Evolutionary conservation across 2,888 invertebrate genomes (phyloP).

Genomic region (Meloe dianella): DNA sequence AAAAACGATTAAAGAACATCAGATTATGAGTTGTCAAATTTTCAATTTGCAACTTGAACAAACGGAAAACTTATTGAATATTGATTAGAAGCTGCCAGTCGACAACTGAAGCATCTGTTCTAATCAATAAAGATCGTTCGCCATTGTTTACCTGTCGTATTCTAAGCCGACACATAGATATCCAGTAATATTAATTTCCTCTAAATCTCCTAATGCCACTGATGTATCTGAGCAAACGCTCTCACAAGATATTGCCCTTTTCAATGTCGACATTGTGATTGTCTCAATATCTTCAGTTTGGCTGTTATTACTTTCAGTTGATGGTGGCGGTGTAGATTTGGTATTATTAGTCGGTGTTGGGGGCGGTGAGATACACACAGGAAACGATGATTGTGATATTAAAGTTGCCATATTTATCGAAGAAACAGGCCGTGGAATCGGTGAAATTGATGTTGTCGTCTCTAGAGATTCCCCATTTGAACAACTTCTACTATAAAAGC

Average conservation of each 20-base stretch:
- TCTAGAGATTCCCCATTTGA: slow-evolving; percentile 32
- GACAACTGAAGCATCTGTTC: too few species aligned
- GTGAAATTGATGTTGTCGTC: slow-evolving; percentile 52
- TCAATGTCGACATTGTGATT: slow-evolving; percentile 57
- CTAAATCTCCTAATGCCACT: slow-evolving; percentile 72
- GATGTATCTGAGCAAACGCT: slow-evolving; percentile 82
- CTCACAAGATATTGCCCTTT: slow-evolving; percentile 78
- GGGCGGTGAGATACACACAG: slow-evolving; percentile 52
- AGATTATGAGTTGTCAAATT: too few species aligned
- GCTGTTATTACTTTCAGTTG: not conserved
- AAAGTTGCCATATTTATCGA: slow-evolving; percentile 54
- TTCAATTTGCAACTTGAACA: too few species aligned
- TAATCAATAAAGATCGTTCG: not conserved
- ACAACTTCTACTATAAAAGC: not conserved
- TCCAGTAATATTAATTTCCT: slow-evolving; percentile 74
- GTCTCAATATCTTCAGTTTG: slow-evolving; percentile 45
- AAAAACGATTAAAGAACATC: too few species aligned
- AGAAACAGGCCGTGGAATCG: slow-evolving; percentile 56
- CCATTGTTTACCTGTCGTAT: slow-evolving; percentile 70
- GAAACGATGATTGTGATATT: slow-evolving; percentile 53
- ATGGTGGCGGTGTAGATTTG: not conserved
- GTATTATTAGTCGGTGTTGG: slow-evolving; percentile 40
- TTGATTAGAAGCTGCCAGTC: too few species aligned
- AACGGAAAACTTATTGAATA: too few species aligned
- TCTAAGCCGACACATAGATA: slow-evolving; percentile 78